A percentile compares a stretch with the other conserved stretches of the same genome.
These are phyloP conservation scores for Brachionus manjavacas DNA, from an alignment of 1,140 invertebrate species.

Conservation along the genomic window DNA sequence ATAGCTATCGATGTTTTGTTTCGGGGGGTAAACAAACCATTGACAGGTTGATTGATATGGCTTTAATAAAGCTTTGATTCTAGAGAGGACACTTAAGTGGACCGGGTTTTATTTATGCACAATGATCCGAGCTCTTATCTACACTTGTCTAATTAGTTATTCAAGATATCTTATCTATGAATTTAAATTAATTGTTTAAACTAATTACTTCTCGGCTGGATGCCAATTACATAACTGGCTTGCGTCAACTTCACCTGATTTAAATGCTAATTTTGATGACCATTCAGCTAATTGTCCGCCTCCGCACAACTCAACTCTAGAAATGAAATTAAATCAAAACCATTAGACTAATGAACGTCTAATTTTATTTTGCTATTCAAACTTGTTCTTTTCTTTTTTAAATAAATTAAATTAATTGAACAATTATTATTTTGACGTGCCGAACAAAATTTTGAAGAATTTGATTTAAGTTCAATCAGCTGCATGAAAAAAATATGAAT, in stretches of 20 bases:
- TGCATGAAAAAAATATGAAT: no score
- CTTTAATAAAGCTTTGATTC: neutral
- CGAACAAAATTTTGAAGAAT: neutral
- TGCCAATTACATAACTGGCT: neutral
- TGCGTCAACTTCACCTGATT: neutral
- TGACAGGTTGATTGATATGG: conserved; percentile 1
- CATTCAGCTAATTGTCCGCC: neutral
- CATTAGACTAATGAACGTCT: neutral
- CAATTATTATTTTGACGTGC: neutral
- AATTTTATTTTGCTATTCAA: neutral
- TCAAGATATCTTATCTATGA: neutral
- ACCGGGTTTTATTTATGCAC: neutral
- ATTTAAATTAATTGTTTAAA: conserved; percentile 3
- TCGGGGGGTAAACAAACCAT: neutral
- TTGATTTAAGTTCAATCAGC: no score
- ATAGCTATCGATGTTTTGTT: neutral
- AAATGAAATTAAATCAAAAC: neutral
- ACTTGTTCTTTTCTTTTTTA: neutral
- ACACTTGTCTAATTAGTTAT: neutral
- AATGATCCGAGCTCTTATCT: neutral
- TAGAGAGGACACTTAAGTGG: neutral
- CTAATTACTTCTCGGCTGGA: neutral
- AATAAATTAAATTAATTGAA: neutral
- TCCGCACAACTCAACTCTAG: neutral
- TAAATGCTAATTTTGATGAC: neutral